Percentiles rank a stretch among this genome's conserved stretches.
Conservation (phyloP, 2,113 vertebrate species). For the Gnathonemus longibarbis region DNA sequence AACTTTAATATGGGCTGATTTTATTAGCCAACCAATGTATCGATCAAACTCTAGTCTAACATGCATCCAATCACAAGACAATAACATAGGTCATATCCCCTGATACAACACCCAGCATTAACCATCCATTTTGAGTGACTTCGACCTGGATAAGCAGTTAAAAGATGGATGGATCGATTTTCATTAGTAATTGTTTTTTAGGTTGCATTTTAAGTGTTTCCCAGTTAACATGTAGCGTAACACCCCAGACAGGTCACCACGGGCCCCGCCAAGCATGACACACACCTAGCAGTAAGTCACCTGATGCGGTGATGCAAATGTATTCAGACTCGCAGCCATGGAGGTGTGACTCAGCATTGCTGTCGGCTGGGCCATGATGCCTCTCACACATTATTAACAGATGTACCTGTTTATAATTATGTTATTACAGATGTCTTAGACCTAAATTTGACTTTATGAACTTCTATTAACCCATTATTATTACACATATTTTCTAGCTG, state of each 20-base stretch:
- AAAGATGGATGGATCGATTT: background rate
- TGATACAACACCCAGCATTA: background rate
- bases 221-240: background rate
- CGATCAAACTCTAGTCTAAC: background rate
- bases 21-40: background rate
- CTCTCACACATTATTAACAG: background rate
- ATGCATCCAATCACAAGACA: background rate
- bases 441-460: background rate
- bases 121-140: background rate
- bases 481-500: background rate
- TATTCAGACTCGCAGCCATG: background rate
- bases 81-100: background rate
- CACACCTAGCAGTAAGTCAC: background rate
- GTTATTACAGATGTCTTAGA: background rate
- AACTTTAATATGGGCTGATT: background rate
- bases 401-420: background rate
- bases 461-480: background rate
- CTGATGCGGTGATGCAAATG: background rate
- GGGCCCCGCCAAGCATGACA: background rate
- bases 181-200: background rate
- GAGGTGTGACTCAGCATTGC: background rate
- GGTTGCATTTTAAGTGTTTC: background rate
- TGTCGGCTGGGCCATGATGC: background rate
- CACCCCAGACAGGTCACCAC: background rate
- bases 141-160: background rate